Evolutionary conservation across 2,888 invertebrate genomes (phyloP).

Genomic region (Oxycera nigricornis): DNA sequence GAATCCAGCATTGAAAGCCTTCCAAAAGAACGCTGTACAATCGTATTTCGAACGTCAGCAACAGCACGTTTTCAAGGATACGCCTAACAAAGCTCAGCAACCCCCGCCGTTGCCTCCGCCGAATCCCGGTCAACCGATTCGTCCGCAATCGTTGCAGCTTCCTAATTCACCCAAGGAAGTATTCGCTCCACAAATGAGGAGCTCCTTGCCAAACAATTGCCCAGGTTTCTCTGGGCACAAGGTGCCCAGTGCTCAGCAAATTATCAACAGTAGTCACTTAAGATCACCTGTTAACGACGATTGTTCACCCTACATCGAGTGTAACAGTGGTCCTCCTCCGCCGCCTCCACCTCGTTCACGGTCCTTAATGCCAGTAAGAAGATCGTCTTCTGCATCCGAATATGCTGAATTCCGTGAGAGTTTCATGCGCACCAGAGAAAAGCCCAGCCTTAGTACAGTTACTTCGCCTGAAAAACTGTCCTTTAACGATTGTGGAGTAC

Average conservation of each 20-base stretch:
- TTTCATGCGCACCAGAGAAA: slow-evolving; percentile 50
- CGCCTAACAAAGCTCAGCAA: slow-evolving; percentile 43
- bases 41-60: slow-evolving; percentile 82
- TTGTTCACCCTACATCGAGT: slow-evolving; percentile 35
- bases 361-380: slow-evolving; percentile 57
- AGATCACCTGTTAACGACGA: slow-evolving; percentile 35
- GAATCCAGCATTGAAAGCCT: slow-evolving; percentile 77
- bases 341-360: slow-evolving; percentile 60
- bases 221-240: slow-evolving; percentile 2
- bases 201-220: slow-evolving; percentile 56
- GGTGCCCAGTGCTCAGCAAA: slow-evolving; percentile 38
- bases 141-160: slow-evolving; percentile 57
- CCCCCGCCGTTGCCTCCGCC: slow-evolving; percentile 1
- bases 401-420: slow-evolving; percentile 65
- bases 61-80: slow-evolving; percentile 52
- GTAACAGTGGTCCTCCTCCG: slow-evolving; percentile 51
- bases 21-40: slow-evolving; percentile 82
- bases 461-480: slow-evolving; percentile 59
- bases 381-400: slow-evolving; percentile 75
- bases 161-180: slow-evolving; percentile 49
- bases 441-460: slow-evolving; percentile 47
- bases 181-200: slow-evolving; percentile 52
- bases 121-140: slow-evolving; percentile 48
- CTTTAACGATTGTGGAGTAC: slow-evolving; percentile 61
- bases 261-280: slow-evolving; percentile 34